Evolutionary conservation across 2,888 invertebrate genomes (phyloP).

Genomic region (Polyploca ridens): DNA sequence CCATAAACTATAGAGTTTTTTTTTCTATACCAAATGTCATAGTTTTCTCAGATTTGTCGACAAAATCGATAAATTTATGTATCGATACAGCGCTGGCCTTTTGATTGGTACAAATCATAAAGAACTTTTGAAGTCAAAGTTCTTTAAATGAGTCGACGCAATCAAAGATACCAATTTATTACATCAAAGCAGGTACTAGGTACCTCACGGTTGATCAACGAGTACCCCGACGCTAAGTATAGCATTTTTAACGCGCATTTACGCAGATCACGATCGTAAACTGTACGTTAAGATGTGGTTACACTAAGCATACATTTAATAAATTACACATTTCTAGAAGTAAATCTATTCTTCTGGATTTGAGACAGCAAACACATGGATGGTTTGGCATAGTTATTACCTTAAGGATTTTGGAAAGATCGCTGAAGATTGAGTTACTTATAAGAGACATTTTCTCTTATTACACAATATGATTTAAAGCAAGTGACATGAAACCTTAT

Average conservation of each 20-base stretch:
- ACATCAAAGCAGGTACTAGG: constrained; percentile 13
- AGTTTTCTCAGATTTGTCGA: too few relatives aligned
- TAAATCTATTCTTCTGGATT: neutral
- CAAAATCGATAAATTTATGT: too few relatives aligned
- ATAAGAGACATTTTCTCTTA: too few relatives aligned
- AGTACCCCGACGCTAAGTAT: constrained; percentile 11
- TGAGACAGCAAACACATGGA: neutral
- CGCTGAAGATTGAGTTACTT: too few relatives aligned
- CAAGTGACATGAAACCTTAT: too few relatives aligned
- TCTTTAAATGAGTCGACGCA: constrained; percentile 4
- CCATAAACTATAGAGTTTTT: too few relatives aligned
- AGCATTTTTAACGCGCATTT: constrained; percentile 53
- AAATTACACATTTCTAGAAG: neutral
- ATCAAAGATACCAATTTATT: constrained; percentile 18
- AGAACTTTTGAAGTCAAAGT: neutral
- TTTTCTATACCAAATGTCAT: too few relatives aligned
- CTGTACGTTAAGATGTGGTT: constrained; percentile 21
- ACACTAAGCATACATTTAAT: constrained; percentile 5
- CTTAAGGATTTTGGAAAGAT: too few relatives aligned
- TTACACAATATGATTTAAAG: too few relatives aligned
- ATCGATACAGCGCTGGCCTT: neutral
- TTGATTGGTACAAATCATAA: neutral
- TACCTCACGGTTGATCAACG: constrained; percentile 11
- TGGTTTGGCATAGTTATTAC: too few relatives aligned
- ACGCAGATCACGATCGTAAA: constrained; percentile 49